Base-by-base conservation (phyloP, 1,140 invertebrate genomes). In the Nilaparvata lugens region DNA sequence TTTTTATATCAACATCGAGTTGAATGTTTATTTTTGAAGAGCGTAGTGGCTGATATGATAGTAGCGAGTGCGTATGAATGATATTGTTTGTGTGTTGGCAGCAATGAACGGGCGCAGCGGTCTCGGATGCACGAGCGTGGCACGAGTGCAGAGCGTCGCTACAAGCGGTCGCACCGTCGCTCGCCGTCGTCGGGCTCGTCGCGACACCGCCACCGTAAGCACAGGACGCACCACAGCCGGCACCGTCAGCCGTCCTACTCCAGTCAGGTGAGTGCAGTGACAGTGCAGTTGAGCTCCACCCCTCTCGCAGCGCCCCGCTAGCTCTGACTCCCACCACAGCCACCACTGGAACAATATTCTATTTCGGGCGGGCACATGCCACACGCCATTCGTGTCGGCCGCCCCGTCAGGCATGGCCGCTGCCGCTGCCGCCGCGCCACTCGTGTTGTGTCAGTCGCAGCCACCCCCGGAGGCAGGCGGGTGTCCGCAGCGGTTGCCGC, bases 91-190 rank as follows among this genome's bases (percentile, higher is more conserved):
- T 24, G 13, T 57, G 21, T 58, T 76, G 78, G 58, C 72, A 83
- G 80, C 64, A 81, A 79, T 55, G 81, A 82, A 68, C 74, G 81
- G 60, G 78, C 78, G 28, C 73, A 83, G 65, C 75, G 81, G 57
- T 81, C 79, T 1, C 74, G 81, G 16, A 77, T 81, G 52, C 81
- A 83, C 70, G 80, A 83, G 60, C 75, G 80, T 11, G 80, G 80
- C 11, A 80, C 79, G 0, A 81, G 77, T 55, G 78, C 78, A 35
- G 82, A 83, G 65, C 74, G 80, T 2, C 78, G 82, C 6, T 83
- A 81, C 72, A 83, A 83, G 56, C 75, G 81, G 7, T 82, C 79
- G 57, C 76, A 82, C 66, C 75, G 81, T 14, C 74, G 81, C 56
- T 83, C 82, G 18, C 81, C 81, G 4, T 81, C 79, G 19, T 75